phyloP scores from a whole-genome alignment of 2,797 vertebrate genomes.

The Sternarchorhynchus goeldii region DNA sequence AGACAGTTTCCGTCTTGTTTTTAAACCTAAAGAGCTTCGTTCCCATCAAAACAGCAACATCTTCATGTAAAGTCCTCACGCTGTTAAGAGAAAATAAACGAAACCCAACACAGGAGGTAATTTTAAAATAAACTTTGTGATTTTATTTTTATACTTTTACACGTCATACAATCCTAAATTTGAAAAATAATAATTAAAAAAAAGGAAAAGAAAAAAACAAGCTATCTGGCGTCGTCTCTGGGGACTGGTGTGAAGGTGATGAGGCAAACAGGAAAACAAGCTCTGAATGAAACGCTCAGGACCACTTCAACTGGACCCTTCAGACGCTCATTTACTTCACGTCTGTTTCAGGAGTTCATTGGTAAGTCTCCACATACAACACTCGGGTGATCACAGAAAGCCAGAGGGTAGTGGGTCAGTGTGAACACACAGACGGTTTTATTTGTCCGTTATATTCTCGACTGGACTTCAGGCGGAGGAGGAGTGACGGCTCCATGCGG shows the following conservation, averaged over 20 bases:
- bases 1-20: too few relatives aligned
- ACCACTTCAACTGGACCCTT: neutral
- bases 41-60: neutral
- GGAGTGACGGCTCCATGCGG: too few relatives aligned
- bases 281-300: too few relatives aligned
- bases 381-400: neutral
- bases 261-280: constrained; percentile 16
- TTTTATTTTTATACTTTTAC: constrained; percentile 78
- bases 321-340: neutral
- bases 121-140: constrained; percentile 83
- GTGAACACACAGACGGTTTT: neutral
- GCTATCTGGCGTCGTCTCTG: constrained; percentile 76
- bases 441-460: neutral
- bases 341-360: neutral
- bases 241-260: constrained; percentile 69
- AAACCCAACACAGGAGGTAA: constrained; percentile 49
- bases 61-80: neutral
- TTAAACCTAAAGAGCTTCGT: neutral
- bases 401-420: neutral
- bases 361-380: neutral
- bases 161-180: constrained; percentile 83
- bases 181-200: constrained; percentile 63
- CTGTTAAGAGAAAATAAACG: neutral
- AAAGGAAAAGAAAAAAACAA: constrained; percentile 59
- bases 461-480: too few relatives aligned